A percentile compares a stretch with the other conserved stretches of the same genome.
Conservation (phyloP, 2,888 invertebrate genomes). For the Caenorhabditis afra region DNA sequence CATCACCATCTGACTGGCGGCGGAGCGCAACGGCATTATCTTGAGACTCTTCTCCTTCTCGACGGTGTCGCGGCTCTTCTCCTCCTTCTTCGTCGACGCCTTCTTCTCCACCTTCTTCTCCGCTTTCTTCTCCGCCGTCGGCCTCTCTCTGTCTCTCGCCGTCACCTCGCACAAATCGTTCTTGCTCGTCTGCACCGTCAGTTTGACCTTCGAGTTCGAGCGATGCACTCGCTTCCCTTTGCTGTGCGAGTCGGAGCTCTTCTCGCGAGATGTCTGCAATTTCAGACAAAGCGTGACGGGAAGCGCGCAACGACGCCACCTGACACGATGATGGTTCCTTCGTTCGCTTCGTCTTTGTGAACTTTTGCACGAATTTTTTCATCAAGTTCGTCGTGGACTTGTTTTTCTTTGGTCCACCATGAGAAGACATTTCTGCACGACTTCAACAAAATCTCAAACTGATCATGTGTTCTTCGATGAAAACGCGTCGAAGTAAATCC, state of each 20-base stretch:
- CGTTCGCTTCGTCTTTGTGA: conserved; percentile 34
- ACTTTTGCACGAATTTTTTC: conserved; percentile 47
- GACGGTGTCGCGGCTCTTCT: background rate
- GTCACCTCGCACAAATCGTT: conserved; percentile 32
- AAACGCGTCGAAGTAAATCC: no score
- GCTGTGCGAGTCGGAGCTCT: conserved; percentile 3
- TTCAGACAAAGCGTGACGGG: no score
- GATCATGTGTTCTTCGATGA: no score
- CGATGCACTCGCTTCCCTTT: conserved; percentile 12
- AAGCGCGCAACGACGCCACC: no score
- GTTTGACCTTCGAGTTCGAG: conserved; percentile 16
- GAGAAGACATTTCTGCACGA: no score
- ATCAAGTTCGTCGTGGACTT: conserved; percentile 42
- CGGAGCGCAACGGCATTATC: background rate
- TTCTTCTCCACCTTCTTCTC: conserved; percentile 1
- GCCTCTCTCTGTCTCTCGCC: conserved; percentile 22
- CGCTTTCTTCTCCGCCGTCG: background rate
- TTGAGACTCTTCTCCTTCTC: background rate
- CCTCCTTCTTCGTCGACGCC: background rate
- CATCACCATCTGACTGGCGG: conserved; percentile 23
- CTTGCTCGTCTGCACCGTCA: background rate
- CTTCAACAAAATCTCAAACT: no score
- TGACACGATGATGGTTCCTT: conserved; percentile 11
- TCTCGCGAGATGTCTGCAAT: conserved; percentile 25
- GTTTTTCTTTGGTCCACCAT: conserved; percentile 7